These are phyloP conservation scores for Tachysurus vachellii DNA, from an alignment of 2,113 vertebrate genomes.

Conservation along the genomic window DNA sequence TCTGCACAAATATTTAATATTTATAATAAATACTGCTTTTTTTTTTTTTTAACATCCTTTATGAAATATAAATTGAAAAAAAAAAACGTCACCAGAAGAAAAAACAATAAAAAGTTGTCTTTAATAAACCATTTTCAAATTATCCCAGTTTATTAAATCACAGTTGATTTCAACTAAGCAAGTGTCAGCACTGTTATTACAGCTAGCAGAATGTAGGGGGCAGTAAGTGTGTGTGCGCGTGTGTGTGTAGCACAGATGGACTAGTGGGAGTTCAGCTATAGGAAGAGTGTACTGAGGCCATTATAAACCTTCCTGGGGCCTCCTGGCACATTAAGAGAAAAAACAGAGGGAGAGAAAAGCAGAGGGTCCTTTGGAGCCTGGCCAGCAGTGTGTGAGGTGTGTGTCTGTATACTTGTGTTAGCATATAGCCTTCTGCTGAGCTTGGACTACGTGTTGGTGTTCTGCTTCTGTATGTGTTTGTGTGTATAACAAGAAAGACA, in stretches of 20 bases:
- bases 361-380: slow-evolving; percentile 58
- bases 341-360: slow-evolving; percentile 27
- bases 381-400: slow-evolving; percentile 61
- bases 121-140: neutral
- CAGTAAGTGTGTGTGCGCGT: slow-evolving; percentile 44
- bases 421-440: slow-evolving; percentile 48
- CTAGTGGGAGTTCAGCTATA: slow-evolving; percentile 63
- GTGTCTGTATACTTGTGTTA: slow-evolving; percentile 47
- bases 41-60: neutral
- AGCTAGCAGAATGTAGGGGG: slow-evolving; percentile 22
- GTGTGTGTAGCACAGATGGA: slow-evolving; percentile 67
- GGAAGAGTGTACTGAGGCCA: slow-evolving; percentile 65
- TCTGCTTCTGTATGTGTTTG: slow-evolving; percentile 51
- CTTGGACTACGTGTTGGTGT: slow-evolving; percentile 49
- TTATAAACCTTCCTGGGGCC: slow-evolving; percentile 68
- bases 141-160: neutral
- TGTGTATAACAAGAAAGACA: slow-evolving; percentile 59
- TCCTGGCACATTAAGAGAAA: slow-evolving; percentile 60
- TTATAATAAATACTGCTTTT: too few relatives aligned
- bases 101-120: neutral
- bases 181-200: neutral
- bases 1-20: neutral
- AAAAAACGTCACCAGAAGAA: neutral
- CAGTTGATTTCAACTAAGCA: neutral
- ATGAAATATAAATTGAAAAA: neutral